Base-by-base conservation (phyloP, 1,140 invertebrate species). In the Dryas iulia region DNA sequence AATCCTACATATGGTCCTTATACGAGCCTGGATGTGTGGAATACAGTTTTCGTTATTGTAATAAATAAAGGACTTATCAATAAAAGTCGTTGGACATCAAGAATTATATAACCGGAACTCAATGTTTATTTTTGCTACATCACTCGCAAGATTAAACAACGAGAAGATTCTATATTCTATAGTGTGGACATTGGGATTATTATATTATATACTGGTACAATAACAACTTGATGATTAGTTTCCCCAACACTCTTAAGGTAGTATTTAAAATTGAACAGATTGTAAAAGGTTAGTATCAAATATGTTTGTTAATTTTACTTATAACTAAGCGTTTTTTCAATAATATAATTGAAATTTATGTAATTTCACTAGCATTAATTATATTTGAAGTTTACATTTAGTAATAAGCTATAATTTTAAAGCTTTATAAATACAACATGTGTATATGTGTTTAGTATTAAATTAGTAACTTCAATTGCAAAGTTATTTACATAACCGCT, bases 111-210 rank as follows among this genome's bases (percentile, higher is more conserved):
- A n/a, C n/a, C n/a, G n/a, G n/a, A n/a, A n/a, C n/a, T n/a, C n/a
- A n/a, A n/a, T n/a, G n/a, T n/a, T n/a, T n/a, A 35, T 11, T 6
- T 33, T 33, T 33, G 11, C 31, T 12, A 33, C n/a, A 12, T n/a
- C 31, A 33, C n/a, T 33, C n/a, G 6, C 11, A 4, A 33, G 0
- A 12, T 12, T 4, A n/a, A 4, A n/a, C 3, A 60, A 35, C 23
- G 35, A 60, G 21, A 60, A 39, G 59, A 60, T 60, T 60, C 0
- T 60, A n/a, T n/a, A n/a, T n/a, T n/a, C n/a, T n/a, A 8, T 39
- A 30, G 0, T 35, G 30, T 4, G 59, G 59, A 39, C n/a, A 33
- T 21, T 18, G 21, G 10, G 14, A 60, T n/a, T n/a, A n/a, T n/a
- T n/a, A n/a, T n/a, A n/a, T n/a, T n/a, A n/a, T 21, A 23, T 26